These are phyloP conservation scores for Agrochola litura DNA, from an alignment of 2,888 invertebrate species.

Conservation along the genomic window DNA sequence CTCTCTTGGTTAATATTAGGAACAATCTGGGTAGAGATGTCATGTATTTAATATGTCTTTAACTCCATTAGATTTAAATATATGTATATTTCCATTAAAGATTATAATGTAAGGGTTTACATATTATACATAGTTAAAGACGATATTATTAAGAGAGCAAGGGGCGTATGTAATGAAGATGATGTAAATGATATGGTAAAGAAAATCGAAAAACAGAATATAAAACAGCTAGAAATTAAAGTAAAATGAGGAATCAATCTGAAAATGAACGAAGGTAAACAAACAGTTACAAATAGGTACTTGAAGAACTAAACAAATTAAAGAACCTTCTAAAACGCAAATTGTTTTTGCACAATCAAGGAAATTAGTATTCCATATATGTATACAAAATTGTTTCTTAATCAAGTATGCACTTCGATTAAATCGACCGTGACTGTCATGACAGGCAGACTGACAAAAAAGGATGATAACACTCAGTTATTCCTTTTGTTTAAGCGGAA, in stretches of 20 bases:
- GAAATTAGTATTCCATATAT: slow-evolving; percentile 34
- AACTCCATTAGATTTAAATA: background rate
- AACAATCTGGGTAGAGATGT: slow-evolving; percentile 21
- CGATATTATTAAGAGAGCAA: background rate
- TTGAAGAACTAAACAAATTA: slow-evolving; percentile 3
- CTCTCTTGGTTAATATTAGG: background rate
- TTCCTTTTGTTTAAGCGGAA: slow-evolving; percentile 37
- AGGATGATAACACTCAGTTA: slow-evolving; percentile 33
- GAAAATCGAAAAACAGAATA: background rate
- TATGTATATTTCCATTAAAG: background rate
- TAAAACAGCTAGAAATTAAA: background rate
- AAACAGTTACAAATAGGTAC: background rate
- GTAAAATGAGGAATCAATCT: background rate
- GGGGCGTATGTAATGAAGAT: background rate
- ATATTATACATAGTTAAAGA: background rate
- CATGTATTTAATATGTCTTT: background rate
- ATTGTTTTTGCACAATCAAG: slow-evolving; percentile 10
- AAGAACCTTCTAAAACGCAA: slow-evolving; percentile 14
- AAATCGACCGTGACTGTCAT: slow-evolving; percentile 43
- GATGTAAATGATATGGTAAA: background rate
- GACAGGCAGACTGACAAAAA: slow-evolving; percentile 57
- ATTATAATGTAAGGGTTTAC: background rate
- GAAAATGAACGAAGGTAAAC: background rate
- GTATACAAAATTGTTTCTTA: slow-evolving; percentile 40
- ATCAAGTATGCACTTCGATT: slow-evolving; percentile 43